These are phyloP conservation scores for Spheniscus humboldti DNA, from an alignment of 2,797 vertebrate genomes.

Conservation along the genomic window DNA sequence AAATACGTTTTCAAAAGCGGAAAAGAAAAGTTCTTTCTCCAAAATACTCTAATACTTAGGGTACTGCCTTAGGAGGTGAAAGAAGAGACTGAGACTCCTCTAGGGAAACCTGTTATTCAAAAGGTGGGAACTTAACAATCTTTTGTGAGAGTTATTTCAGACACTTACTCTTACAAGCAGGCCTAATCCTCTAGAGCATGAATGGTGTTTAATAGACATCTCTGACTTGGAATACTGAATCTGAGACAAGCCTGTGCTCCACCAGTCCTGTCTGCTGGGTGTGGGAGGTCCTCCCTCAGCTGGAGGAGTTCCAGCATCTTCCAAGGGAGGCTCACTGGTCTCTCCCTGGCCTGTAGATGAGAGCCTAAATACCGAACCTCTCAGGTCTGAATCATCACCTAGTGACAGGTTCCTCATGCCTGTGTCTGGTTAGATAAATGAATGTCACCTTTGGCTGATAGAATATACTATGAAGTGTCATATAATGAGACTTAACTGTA, in stretches of 20 bases:
- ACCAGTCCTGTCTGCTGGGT: background rate
- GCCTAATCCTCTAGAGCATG: background rate
- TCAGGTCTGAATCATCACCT: background rate
- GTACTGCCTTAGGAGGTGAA: background rate
- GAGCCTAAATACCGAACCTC: background rate
- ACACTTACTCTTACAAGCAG: background rate
- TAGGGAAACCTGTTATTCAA: background rate
- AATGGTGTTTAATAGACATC: background rate
- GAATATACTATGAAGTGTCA: background rate
- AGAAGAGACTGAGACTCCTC: background rate
- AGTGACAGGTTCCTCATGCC: background rate
- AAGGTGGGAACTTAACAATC: background rate
- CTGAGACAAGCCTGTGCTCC: background rate
- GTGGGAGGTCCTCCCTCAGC: background rate
- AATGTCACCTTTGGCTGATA: background rate
- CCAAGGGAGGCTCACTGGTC: background rate
- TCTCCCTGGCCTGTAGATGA: background rate
- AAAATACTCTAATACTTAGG: background rate
- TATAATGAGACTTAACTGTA: background rate
- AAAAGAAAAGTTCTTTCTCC: background rate
- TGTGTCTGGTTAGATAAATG: background rate
- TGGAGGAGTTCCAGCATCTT: background rate
- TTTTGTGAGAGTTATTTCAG: background rate
- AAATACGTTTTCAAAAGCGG: background rate
- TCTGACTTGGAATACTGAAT: background rate